Evolutionary conservation across 2,113 vertebrate genomes (phyloP), one percentile per base, ranked within the genome.

Genomic region (Phocoena sinus): DNA sequence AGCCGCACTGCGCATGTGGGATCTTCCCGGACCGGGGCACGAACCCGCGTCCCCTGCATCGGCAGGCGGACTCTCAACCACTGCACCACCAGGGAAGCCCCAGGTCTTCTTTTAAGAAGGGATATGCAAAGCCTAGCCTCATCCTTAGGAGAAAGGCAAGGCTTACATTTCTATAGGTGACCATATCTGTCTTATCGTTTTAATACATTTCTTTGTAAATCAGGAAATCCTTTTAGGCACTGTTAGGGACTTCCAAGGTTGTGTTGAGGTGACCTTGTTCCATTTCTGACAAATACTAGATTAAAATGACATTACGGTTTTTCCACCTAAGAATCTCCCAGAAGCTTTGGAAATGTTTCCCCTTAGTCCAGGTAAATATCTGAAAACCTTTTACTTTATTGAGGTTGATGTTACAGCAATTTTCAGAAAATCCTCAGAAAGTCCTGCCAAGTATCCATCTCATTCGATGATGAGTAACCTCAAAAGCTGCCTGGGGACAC

Each of bases 341-440:
- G 56, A 84, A 87, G 23, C 74, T 96, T 84, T 65, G 14, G 53
- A 87, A 85, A 94, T 87, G 50, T 90, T 94, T 97, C 83, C 58
- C 88, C 31, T 70, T 63, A 38, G 18, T 56, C 18, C 56, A 92
- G 47, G 28, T 56, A 56, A 80, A 76, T 73, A 91, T 67, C 65
- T 79, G 58, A 89, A 94, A 81, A 76, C 17, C 6, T 41, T 82
- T 80, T 65, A 41, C 47, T 95, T 84, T 76, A 86, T 1, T 85
- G 58, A 36, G 60, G 33, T 53, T 44, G 36, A 81, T 76, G 21
- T 65, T 63, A 91, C 65, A 70, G n/a, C n/a, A 80, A 65, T 74
- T 84, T 62, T 38, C 3, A 62, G 60, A 93, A 90, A 83, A 21
- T 62, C 36, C 62, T 73, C 63, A 76, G 85, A 93, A n/a, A 83